These are phyloP conservation scores for Venustoraphidia nigricollis DNA, from an alignment of 2,888 invertebrate genomes.

Conservation along the genomic window DNA sequence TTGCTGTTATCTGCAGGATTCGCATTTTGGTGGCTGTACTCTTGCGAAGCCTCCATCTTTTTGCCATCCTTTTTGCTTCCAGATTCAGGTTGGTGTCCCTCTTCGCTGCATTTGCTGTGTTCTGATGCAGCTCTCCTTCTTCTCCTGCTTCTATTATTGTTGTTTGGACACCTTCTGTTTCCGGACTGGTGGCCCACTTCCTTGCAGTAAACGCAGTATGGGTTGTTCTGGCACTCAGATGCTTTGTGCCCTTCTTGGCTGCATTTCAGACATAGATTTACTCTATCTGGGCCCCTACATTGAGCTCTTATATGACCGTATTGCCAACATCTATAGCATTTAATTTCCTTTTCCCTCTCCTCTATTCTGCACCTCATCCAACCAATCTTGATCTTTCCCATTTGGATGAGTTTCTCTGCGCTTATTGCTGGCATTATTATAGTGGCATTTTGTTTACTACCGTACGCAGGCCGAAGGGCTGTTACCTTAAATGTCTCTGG, in stretches of 20 bases:
- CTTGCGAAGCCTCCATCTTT: too few relatives aligned
- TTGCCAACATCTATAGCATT: slow-evolving; percentile 11
- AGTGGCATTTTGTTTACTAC: slow-evolving; percentile 10
- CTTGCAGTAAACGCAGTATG: slow-evolving; percentile 10
- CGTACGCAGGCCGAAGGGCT: slow-evolving; percentile 12
- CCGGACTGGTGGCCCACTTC: too few relatives aligned
- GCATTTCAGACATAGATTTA: slow-evolving; percentile 10
- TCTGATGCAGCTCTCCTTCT: too few relatives aligned
- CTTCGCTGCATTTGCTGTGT: too few relatives aligned
- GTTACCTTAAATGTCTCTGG: slow-evolving; percentile 7
- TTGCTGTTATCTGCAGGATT: too few relatives aligned
- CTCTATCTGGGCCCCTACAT: slow-evolving; percentile 10
- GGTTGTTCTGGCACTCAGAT: slow-evolving; percentile 7
- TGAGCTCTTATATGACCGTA: slow-evolving; percentile 7
- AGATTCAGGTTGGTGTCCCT: too few relatives aligned
- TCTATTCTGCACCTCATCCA: slow-evolving; percentile 7
- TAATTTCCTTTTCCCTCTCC: slow-evolving; percentile 7
- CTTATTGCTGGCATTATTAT: slow-evolving; percentile 5
- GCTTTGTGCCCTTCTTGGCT: slow-evolving; percentile 10
- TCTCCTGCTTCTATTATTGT: too few relatives aligned
- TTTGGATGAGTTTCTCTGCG: too few relatives aligned
- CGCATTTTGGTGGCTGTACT: too few relatives aligned
- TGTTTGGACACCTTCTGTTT: too few relatives aligned
- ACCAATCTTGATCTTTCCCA: too few relatives aligned
- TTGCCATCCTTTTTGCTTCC: too few relatives aligned